A percentile compares a stretch with the other conserved stretches of the same genome.
phyloP scores from a whole-genome alignment of 1,140 invertebrate genomes.

The Aphelinus atriplicis region DNA sequence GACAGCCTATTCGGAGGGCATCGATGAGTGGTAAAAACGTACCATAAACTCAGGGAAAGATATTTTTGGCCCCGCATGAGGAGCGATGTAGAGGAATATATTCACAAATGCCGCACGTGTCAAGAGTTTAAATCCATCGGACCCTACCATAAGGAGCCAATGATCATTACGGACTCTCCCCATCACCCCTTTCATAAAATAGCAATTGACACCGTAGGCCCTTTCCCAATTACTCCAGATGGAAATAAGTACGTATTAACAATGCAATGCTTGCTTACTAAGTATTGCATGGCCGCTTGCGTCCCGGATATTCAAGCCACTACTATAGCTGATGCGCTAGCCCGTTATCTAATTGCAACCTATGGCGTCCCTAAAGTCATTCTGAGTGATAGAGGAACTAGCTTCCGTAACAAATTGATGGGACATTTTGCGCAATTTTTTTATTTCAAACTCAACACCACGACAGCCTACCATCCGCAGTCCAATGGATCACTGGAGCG shows the following conservation, averaged over 20 bases:
- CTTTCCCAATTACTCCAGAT: background rate
- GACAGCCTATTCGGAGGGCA: background rate
- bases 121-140: conserved; percentile 23
- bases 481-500: conserved; percentile 46
- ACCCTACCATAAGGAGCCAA: background rate
- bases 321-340: background rate
- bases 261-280: conserved; percentile 11
- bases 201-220: conserved; percentile 16
- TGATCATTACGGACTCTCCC: conserved; percentile 17
- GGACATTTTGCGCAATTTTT: conserved; percentile 3
- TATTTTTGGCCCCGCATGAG: background rate
- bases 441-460: conserved; percentile 18
- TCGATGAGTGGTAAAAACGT: conserved; percentile 5
- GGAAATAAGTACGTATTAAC: conserved; percentile 15
- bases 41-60: background rate
- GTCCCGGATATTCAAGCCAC: conserved; percentile 30
- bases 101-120: background rate
- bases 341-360: background rate
- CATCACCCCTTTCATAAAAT: conserved; percentile 15
- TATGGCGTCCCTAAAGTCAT: conserved; percentile 5
- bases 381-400: conserved; percentile 11
- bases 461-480: conserved; percentile 26
- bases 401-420: conserved; percentile 16
- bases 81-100: background rate
- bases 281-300: background rate